phyloP scores from a whole-genome alignment of 2,797 vertebrate genomes.

The Austrolebias charrua region DNA sequence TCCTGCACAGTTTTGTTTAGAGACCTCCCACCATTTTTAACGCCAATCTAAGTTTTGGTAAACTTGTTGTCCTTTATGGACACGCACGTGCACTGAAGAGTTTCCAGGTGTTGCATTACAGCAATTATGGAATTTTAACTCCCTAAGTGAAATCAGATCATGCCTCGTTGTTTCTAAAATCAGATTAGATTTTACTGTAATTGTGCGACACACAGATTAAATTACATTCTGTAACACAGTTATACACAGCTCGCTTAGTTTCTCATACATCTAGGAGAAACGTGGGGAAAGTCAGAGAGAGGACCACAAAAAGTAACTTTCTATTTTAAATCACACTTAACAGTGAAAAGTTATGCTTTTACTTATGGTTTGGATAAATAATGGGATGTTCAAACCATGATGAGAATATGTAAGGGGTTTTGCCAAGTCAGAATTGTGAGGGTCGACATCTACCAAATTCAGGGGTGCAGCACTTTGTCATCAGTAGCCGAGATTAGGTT shows the following conservation, averaged over 20 bases:
- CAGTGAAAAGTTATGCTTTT: neutral
- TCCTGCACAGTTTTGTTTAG: neutral
- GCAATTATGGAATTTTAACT: slow-evolving; percentile 45
- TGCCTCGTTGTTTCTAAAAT: slow-evolving; percentile 39
- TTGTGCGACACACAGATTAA: slow-evolving; percentile 35
- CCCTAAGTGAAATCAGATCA: slow-evolving; percentile 43
- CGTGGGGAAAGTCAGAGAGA: neutral
- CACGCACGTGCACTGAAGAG: neutral
- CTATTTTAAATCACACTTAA: neutral
- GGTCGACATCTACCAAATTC: neutral
- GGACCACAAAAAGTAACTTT: neutral
- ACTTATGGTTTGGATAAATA: neutral
- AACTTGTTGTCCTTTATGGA: slow-evolving; percentile 6
- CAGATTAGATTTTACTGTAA: slow-evolving; percentile 54
- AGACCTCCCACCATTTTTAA: slow-evolving; percentile 6
- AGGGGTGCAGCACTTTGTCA: too few relatives aligned
- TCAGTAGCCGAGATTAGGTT: too few relatives aligned
- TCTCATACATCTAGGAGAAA: slow-evolving; percentile 16
- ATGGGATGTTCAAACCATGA: too few relatives aligned
- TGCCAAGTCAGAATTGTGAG: neutral
- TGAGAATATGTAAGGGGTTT: neutral
- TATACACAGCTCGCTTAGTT: slow-evolving; percentile 36
- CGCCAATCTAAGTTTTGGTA: slow-evolving; percentile 3
- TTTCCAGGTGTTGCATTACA: slow-evolving; percentile 52
- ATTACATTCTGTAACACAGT: slow-evolving; percentile 49